Base-by-base conservation (phyloP, 64 coral and sea anemone genomes). In the Pocillopora verrucosa region DNA sequence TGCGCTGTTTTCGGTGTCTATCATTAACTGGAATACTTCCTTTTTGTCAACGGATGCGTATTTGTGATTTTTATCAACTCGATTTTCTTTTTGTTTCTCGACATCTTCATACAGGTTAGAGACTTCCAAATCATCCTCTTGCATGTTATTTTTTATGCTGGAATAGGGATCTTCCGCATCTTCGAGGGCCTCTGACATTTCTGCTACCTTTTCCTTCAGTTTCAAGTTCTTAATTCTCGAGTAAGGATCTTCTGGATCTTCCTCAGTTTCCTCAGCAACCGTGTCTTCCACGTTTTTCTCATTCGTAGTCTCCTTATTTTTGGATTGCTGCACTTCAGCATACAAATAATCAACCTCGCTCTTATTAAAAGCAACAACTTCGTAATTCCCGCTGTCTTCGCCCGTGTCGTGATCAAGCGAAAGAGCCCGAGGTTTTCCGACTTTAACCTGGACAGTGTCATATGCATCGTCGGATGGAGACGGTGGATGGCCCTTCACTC, bases 191-290 rank as follows among this genome's bases (percentile, higher is more conserved):
- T 30, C 67, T 24, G 67, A 70, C 10, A 11, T 13, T 15, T 83
- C 51, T 13, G 37, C 80, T 13, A 36, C 35, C 34, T 1, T 1
- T 24, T 85, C 64, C 35, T 15, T 12, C 24, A 37, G 16, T 9
- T 41, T 58, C 9, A 57, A 13, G 10, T 30, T 14, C 72, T 58
- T 58, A 56, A 85, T 85, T 85, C 20, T 70, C 10, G 82, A 85
- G 22, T 85, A 85, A 72, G 82, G 82, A 26, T 85, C 82, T 51
- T 85, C 82, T 15, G 15, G n/a, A 13, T 85, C 82, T 20, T 70
- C 65, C 20, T 13, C 34, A 9, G 64, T 17, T 20, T 41, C 61
- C 22, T 65, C 36, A 41, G 61, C 16, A 11, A 17, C 57, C 11
- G 36, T 36, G 10, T 83, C 38, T 35, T 85, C 16, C 13, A 17